phyloP scores from a whole-genome alignment of 2,113 vertebrate species.

The Stictonetta naevosa region DNA sequence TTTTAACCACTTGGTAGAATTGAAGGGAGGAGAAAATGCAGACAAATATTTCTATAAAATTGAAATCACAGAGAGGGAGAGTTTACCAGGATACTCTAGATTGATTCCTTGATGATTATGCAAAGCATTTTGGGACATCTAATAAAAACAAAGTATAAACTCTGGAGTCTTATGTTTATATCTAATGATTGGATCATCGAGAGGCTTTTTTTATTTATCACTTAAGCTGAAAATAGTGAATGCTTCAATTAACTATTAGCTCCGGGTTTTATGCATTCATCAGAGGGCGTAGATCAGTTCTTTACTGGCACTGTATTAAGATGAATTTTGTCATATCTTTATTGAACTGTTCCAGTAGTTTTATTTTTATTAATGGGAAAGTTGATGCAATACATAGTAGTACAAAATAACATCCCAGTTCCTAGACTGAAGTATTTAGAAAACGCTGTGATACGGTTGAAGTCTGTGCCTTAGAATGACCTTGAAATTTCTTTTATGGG shows the following conservation, averaged over 20 bases:
- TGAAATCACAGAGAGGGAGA: neutral
- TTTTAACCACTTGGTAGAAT: neutral
- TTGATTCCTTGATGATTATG: neutral
- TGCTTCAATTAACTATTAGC: neutral
- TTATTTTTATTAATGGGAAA: neutral
- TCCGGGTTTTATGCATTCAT: accelerated
- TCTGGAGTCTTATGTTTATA: neutral
- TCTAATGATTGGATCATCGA: neutral
- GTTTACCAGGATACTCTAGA: neutral
- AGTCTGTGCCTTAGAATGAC: neutral
- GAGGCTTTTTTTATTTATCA: neutral
- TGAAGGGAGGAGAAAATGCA: neutral
- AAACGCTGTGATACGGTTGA: neutral
- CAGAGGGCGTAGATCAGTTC: neutral
- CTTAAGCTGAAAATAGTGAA: neutral
- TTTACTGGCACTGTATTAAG: neutral
- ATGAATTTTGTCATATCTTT: neutral
- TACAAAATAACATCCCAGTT: neutral
- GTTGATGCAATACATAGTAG: neutral
- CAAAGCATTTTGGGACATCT: neutral
- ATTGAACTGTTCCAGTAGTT: neutral
- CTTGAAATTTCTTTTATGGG: neutral
- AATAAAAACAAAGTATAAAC: neutral
- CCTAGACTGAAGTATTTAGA: neutral
- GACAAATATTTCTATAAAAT: neutral